Conservation (phyloP, 1,140 invertebrate genomes). For the Pollicipes pollicipes region DNA sequence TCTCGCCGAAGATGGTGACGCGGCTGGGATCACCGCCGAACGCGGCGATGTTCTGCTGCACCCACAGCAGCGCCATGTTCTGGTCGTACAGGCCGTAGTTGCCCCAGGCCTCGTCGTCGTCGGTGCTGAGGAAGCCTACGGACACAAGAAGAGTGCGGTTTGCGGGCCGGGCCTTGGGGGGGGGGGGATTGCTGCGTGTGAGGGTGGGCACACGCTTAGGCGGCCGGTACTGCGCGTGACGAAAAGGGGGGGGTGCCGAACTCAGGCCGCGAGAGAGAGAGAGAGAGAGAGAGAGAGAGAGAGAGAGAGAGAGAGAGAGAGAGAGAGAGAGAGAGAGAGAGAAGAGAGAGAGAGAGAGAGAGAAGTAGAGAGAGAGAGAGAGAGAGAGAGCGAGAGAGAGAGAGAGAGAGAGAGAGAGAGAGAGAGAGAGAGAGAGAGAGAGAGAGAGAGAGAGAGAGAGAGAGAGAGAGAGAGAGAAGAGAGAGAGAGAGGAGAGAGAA, state of each 20-base stretch:
- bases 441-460: neutral
- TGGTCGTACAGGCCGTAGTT: constrained; percentile 90
- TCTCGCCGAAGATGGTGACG: constrained; percentile 47
- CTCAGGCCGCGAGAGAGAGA: too few relatives aligned
- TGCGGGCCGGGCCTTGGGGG: too few relatives aligned
- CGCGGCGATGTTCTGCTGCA: constrained; percentile 38
- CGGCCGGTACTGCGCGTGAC: too few relatives aligned
- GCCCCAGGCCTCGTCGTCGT: constrained; percentile 57
- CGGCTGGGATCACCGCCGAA: constrained; percentile 39
- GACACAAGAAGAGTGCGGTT: too few relatives aligned
- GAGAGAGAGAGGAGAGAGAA: neutral
- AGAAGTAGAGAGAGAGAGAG: neutral
- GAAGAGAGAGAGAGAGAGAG: neutral
- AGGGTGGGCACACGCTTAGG: too few relatives aligned
- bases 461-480: neutral
- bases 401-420: neutral
- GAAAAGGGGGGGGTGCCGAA: too few relatives aligned
- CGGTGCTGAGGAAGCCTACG: constrained; percentile 51
- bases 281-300: too few relatives aligned
- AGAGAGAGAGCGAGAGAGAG: constrained; percentile 5
- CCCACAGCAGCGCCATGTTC: constrained; percentile 78
- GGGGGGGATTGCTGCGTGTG: too few relatives aligned
- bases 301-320: too few relatives aligned
- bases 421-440: neutral
- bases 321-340: too few relatives aligned